Base-by-base conservation (phyloP, 2,113 vertebrate species). In the Silurus glanis region DNA sequence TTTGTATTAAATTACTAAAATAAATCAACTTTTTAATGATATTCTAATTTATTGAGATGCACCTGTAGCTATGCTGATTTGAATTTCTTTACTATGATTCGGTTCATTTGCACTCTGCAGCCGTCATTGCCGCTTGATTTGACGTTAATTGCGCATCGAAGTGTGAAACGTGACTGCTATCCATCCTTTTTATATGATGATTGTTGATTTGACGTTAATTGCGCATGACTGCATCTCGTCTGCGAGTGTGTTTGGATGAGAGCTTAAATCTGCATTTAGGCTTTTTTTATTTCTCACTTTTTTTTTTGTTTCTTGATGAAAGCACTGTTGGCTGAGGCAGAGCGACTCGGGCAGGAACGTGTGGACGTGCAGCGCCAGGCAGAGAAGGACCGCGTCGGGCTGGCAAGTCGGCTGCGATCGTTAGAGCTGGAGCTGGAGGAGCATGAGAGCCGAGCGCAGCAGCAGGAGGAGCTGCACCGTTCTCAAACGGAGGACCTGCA, bases 341-440 rank as follows among this genome's bases (percentile, higher is more conserved):
- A 97, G 49, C 90, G 91, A 83, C 91, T 99, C 80, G 91, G 94
- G 9, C 94, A 93, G 87, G 97, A 97, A 82, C 96, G 96, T 19
- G 86, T 95, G 19, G 97, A 99, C 67, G 89, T 97, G 76, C 96
- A 96, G 83, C 95, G 95, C 78, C 98, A 98, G 94, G 95, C 96
- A 1, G 97, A 98, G 89, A 98, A 98, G 86, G 96, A 98, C 91
- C 95, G 89, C 8, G 91, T 93, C 0, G 94, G 92, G 0, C 90
- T 99, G 72, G 93, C 94, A 0, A 92, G 95, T 8, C 96, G 97
- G 80, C 93, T 98, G 90, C 93, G 91, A 82, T 87, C 91, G 21
- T 89, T 99, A 83, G 98, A 99, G 92, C 93, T 94, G 0, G 96
- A 97, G 82, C 90, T 99, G 76, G 97, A 99, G 78, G 98, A 99